phyloP scores from a whole-genome alignment of 2,113 vertebrate species.

The Xenus cinereus region DNA sequence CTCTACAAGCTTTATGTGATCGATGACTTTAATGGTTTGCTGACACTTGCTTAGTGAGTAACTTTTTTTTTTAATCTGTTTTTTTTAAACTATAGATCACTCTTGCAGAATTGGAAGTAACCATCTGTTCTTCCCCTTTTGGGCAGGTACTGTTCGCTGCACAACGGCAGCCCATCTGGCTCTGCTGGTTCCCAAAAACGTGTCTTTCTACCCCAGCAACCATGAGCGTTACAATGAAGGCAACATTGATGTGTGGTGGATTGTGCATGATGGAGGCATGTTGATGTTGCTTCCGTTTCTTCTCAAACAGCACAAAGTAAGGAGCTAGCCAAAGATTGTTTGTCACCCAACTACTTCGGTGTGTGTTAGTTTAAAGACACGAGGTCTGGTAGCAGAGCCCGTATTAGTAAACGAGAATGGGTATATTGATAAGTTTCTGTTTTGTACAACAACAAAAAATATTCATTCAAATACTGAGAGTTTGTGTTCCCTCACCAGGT shows the following conservation, averaged over 20 bases:
- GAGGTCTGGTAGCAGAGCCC: not conserved
- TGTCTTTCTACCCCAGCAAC: slow-evolving; percentile 97
- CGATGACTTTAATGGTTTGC: not conserved
- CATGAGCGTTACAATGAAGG: slow-evolving; percentile 95
- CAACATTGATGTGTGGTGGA: slow-evolving; percentile 98
- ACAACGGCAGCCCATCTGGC: slow-evolving; percentile 96
- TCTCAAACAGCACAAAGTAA: slow-evolving; percentile 96
- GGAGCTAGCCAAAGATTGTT: not conserved
- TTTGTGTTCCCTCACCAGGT: slow-evolving; percentile 73
- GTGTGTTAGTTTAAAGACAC: not conserved
- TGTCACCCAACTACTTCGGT: not conserved
- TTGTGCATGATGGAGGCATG: slow-evolving; percentile 98
- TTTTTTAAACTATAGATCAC: not conserved
- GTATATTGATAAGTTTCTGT: not conserved
- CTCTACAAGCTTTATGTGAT: not conserved
- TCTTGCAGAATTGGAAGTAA: not conserved
- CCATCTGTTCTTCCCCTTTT: not conserved
- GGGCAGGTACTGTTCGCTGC: slow-evolving; percentile 92
- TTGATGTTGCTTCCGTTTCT: slow-evolving; percentile 97
- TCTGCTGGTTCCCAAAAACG: slow-evolving; percentile 95
- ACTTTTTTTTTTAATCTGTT: not conserved
- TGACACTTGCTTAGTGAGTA: not conserved
- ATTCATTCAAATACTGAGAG: not conserved
- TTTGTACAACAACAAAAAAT: not conserved
- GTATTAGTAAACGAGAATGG: not conserved